These are phyloP conservation scores for Ailurus styani DNA, from an alignment of 2,113 vertebrate genomes.

Conservation along the genomic window DNA sequence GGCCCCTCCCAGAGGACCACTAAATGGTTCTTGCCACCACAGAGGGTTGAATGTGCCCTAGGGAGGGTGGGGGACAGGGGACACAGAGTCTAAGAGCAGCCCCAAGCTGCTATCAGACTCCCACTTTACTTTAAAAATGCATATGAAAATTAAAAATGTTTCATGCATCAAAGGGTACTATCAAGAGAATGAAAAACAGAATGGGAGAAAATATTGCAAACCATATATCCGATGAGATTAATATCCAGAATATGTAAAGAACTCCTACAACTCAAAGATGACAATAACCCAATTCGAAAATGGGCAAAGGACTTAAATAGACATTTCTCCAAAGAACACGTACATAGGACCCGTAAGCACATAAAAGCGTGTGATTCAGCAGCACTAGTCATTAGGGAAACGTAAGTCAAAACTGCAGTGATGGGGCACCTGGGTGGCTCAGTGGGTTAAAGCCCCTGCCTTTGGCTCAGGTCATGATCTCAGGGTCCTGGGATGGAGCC, in stretches of 20 bases:
- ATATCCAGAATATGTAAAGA: background rate
- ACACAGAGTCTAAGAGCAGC: background rate
- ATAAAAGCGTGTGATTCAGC: background rate
- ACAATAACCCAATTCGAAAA: background rate
- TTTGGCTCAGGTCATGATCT: no score
- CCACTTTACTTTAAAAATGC: background rate
- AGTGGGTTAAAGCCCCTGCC: no score
- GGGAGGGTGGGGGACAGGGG: accelerated
- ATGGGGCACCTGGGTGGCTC: no score
- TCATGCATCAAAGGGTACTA: background rate
- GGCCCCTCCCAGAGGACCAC: background rate
- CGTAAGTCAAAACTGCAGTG: background rate
- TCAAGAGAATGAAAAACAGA: background rate
- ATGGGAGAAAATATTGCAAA: background rate
- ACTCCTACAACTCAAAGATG: background rate
- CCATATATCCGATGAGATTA: background rate
- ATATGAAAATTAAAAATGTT: background rate
- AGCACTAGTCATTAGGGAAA: background rate
- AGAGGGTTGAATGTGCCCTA: background rate
- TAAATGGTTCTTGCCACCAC: background rate
- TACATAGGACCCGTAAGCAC: background rate
- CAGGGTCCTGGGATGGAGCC: no score
- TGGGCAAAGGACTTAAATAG: background rate
- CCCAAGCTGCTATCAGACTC: background rate
- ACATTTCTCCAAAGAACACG: background rate